These are phyloP conservation scores for Drymonia ruficornis DNA, from an alignment of 2,888 invertebrate species.

Conservation along the genomic window DNA sequence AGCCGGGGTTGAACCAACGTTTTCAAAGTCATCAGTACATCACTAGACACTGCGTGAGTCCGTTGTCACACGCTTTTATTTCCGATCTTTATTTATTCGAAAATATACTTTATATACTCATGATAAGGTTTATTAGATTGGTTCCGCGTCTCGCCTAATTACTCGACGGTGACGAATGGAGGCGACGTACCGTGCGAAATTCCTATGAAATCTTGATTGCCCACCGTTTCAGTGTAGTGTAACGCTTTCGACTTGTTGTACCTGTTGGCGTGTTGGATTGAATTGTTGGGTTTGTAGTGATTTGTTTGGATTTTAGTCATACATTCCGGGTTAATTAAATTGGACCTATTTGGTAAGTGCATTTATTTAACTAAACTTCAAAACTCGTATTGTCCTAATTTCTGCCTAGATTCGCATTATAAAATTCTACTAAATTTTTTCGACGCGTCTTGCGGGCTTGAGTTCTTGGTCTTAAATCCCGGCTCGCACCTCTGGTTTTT, in stretches of 20 bases:
- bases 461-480: no score
- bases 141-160: slow-evolving; percentile 60
- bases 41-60: slow-evolving; percentile 69
- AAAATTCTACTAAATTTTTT: no score
- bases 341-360: no score
- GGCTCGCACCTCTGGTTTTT: no score
- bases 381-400: no score
- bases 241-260: slow-evolving; percentile 46
- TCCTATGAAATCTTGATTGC: slow-evolving; percentile 69
- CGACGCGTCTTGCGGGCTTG: no score
- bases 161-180: slow-evolving; percentile 71
- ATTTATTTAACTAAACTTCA: no score
- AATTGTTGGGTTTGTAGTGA: slow-evolving; percentile 22
- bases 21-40: slow-evolving; percentile 58
- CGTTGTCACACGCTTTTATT: slow-evolving; percentile 58
- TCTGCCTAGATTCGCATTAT: no score
- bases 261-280: slow-evolving; percentile 31
- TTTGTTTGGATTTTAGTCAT: slow-evolving; percentile 22
- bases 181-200: slow-evolving; percentile 72
- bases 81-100: slow-evolving; percentile 20
- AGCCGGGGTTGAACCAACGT: slow-evolving; percentile 29
- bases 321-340: slow-evolving; percentile 21
- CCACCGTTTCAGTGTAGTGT: slow-evolving; percentile 53
- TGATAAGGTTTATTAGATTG: slow-evolving; percentile 36
- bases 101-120: slow-evolving; percentile 36